phyloP scores from a whole-genome alignment of 2,797 vertebrate genomes.

The Anabas testudineus region DNA sequence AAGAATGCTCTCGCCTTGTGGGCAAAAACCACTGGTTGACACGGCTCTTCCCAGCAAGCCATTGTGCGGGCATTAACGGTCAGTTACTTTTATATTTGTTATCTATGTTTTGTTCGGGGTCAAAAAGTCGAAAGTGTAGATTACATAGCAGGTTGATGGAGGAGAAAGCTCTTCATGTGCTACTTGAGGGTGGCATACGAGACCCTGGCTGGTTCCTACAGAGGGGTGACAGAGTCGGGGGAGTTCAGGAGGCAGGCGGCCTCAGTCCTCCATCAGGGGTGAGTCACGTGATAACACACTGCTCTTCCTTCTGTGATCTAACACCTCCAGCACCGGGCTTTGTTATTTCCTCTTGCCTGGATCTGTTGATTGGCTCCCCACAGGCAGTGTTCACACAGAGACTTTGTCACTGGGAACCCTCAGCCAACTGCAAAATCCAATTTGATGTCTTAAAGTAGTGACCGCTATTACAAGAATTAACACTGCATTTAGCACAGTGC shows the following conservation, averaged over 20 bases:
- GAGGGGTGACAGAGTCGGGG: slow-evolving; percentile 46
- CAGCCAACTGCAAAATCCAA: slow-evolving; percentile 28
- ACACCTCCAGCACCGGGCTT: slow-evolving; percentile 61
- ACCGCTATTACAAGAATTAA: slow-evolving; percentile 69
- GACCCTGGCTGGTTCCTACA: slow-evolving; percentile 33
- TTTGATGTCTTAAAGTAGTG: slow-evolving; percentile 43
- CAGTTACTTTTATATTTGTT: slow-evolving; percentile 71
- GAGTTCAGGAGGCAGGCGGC: slow-evolving; percentile 37
- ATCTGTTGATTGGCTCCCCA: slow-evolving; percentile 80
- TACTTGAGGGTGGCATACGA: slow-evolving; percentile 46
- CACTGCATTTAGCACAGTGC: slow-evolving; percentile 57
- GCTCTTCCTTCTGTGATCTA: slow-evolving; percentile 57
- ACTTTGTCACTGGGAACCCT: slow-evolving; percentile 19
- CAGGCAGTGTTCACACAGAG: slow-evolving; percentile 38
- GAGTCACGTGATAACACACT: slow-evolving; percentile 56
- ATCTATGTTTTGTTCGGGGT: slow-evolving; percentile 71
- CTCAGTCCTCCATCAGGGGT: slow-evolving; percentile 31
- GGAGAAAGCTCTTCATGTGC: slow-evolving; percentile 33
- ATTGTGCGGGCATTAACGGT: slow-evolving; percentile 45
- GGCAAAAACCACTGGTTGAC: slow-evolving; percentile 79
- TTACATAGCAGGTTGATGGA: slow-evolving; percentile 59
- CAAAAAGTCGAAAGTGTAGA: slow-evolving; percentile 64
- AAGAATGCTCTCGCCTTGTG: slow-evolving; percentile 82
- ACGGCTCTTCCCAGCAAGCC: slow-evolving; percentile 58
- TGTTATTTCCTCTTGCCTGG: slow-evolving; percentile 70